These are phyloP conservation scores for Crenichthys baileyi DNA, from an alignment of 2,797 vertebrate genomes.

Conservation along the genomic window DNA sequence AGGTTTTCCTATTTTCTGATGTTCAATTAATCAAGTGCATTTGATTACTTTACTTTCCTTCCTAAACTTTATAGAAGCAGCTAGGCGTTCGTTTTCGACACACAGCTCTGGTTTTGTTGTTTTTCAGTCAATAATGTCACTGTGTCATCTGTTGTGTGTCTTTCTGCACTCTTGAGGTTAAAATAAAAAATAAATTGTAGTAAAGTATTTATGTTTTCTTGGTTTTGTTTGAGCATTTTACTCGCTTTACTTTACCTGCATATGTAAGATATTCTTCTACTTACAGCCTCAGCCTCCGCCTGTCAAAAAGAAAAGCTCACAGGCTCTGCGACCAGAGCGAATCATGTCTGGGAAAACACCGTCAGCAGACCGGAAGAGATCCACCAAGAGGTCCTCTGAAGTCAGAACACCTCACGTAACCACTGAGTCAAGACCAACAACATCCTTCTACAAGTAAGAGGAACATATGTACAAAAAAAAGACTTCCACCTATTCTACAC, in stretches of 20 bases:
- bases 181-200: neutral
- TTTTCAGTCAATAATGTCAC: neutral
- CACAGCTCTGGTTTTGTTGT: neutral
- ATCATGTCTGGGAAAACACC: slow-evolving; percentile 14
- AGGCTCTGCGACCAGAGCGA: slow-evolving; percentile 2
- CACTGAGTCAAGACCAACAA: slow-evolving; percentile 33
- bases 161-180: neutral
- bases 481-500: neutral
- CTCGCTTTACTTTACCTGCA: neutral
- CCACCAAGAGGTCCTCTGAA: slow-evolving; percentile 48
- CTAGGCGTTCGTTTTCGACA: neutral
- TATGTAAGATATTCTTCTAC: neutral
- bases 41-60: neutral
- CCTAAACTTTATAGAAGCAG: neutral
- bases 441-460: neutral
- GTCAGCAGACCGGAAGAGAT: slow-evolving; percentile 42
- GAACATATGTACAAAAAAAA: neutral
- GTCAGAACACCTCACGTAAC: slow-evolving; percentile 18
- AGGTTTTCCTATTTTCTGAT: too few relatives aligned
- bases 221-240: neutral
- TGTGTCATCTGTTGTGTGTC: neutral
- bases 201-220: too few relatives aligned
- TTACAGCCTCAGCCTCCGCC: slow-evolving; percentile 54
- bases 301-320: slow-evolving; percentile 54
- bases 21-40: too few relatives aligned